Conservation (phyloP, 2,888 invertebrate species). For the Serripes groenlandicus region DNA sequence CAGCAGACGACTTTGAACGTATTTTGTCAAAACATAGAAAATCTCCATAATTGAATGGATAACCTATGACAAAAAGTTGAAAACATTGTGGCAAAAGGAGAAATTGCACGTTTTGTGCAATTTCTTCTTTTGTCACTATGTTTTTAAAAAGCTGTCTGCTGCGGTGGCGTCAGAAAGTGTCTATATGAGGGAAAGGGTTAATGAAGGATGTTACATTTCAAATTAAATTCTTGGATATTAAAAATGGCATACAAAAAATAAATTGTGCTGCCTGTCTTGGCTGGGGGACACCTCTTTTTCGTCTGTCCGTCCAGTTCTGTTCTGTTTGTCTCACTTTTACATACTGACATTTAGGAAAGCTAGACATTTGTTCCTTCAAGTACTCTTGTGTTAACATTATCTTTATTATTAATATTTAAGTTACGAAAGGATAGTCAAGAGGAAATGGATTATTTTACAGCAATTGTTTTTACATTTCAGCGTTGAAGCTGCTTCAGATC, state of each 20-base stretch:
- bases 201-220: background rate
- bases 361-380: background rate
- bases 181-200: too few species aligned
- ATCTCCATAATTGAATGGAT: too few species aligned
- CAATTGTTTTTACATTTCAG: slow-evolving; percentile 33
- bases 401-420: background rate
- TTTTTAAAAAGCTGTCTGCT: too few species aligned
- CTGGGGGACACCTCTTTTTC: background rate
- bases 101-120: too few species aligned
- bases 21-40: too few species aligned
- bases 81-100: too few species aligned
- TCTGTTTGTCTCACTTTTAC: background rate
- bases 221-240: background rate
- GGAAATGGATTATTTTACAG: background rate
- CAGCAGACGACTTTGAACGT: too few species aligned
- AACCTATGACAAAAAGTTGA: too few species aligned
- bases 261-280: background rate
- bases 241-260: too few species aligned
- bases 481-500: slow-evolving; percentile 56
- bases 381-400: background rate
- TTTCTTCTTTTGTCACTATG: too few species aligned
- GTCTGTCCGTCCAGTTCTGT: background rate
- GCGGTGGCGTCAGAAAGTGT: too few species aligned
- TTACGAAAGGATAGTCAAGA: background rate
- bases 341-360: background rate